Percentiles rank a stretch among this genome's conserved stretches.
Conservation (phyloP, 2,888 invertebrate species). For the Magallana nippona region DNA sequence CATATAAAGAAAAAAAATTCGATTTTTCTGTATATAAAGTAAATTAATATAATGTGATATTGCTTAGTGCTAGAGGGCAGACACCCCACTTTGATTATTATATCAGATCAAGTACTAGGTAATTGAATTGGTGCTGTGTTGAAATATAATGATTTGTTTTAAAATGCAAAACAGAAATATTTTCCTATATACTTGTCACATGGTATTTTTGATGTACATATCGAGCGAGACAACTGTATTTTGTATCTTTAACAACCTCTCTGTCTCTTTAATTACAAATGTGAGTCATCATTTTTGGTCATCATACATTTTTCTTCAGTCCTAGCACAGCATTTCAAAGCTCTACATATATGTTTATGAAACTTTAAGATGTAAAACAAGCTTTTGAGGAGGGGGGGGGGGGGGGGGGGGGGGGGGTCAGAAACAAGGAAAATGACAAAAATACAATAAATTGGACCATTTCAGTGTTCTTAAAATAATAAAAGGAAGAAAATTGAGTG, state of each 20-base stretch:
- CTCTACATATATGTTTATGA: too few species aligned
- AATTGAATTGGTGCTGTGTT: slow-evolving; percentile 22
- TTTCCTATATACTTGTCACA: background rate
- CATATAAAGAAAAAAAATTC: background rate
- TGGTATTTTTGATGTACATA: slow-evolving; percentile 26
- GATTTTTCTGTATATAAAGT: background rate
- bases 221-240: background rate
- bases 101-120: slow-evolving; percentile 3
- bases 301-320: too few species aligned
- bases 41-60: slow-evolving; percentile 1
- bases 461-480: too few species aligned
- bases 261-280: background rate
- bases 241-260: background rate
- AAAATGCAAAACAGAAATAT: background rate
- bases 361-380: too few species aligned
- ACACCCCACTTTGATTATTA: background rate
- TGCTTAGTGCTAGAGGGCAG: background rate
- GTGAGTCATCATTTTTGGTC: background rate
- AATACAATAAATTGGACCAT: too few species aligned
- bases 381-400: too few species aligned
- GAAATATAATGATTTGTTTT: background rate
- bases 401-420: too few species aligned
- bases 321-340: too few species aligned
- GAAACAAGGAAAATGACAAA: too few species aligned
- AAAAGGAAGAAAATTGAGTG: too few species aligned